Evolutionary conservation across 2,797 vertebrate species (phyloP).

Genomic region (Geotrypetes seraphini): DNA sequence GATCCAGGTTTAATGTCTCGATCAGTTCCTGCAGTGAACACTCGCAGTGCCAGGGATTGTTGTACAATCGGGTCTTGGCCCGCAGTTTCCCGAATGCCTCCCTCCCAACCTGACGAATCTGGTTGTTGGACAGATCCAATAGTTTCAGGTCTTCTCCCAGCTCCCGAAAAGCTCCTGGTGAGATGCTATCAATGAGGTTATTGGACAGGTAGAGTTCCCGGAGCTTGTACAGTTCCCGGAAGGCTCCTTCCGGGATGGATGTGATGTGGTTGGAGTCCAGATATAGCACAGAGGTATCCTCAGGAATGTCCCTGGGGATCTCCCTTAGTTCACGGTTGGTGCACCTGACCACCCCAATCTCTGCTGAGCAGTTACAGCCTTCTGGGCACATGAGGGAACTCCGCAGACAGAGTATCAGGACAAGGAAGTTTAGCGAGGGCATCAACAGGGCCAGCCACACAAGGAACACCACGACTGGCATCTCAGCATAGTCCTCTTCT

Average conservation of each 20-base stretch:
- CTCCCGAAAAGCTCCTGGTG: slow-evolving; percentile 50
- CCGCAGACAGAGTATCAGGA: slow-evolving; percentile 28
- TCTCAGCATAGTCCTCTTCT: slow-evolving; percentile 47
- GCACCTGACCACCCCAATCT: slow-evolving; percentile 55
- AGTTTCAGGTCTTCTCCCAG: too few relatives aligned
- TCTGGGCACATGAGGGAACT: slow-evolving; percentile 26
- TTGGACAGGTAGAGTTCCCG: slow-evolving; percentile 61
- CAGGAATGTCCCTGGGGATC: slow-evolving; percentile 55
- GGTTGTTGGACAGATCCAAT: slow-evolving; percentile 65
- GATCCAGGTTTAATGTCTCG: slow-evolving; percentile 56
- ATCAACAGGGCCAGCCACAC: slow-evolving; percentile 16
- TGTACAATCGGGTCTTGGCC: slow-evolving; percentile 56
- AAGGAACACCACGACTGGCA: slow-evolving; percentile 35
- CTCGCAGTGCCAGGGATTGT: slow-evolving; percentile 70
- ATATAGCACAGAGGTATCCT: slow-evolving; percentile 54
- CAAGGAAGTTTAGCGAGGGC: slow-evolving; percentile 15
- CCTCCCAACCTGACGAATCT: slow-evolving; percentile 40
- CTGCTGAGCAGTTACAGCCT: slow-evolving; percentile 47
- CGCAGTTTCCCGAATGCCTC: slow-evolving; percentile 43
- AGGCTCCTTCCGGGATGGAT: slow-evolving; percentile 47
- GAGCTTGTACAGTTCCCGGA: slow-evolving; percentile 49
- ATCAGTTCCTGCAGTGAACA: slow-evolving; percentile 63
- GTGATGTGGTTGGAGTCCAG: slow-evolving; percentile 64
- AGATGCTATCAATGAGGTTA: slow-evolving; percentile 59
- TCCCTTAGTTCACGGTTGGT: slow-evolving; percentile 47